Base-by-base conservation (phyloP, 2,113 vertebrate genomes). In the Lagenorhynchus albirostris region DNA sequence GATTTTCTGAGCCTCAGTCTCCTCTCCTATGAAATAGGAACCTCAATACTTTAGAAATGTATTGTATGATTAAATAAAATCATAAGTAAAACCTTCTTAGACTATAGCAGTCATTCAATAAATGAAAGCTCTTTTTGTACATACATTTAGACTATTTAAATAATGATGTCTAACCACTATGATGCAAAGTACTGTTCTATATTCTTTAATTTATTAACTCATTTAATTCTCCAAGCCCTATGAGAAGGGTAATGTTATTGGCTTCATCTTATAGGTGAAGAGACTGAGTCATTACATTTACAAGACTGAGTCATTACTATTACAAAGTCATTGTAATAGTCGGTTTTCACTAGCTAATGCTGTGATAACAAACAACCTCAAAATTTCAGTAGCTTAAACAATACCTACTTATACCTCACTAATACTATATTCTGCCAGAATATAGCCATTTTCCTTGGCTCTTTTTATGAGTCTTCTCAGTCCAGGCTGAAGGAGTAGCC, bases 21-120 rank as follows among this genome's bases (percentile, higher is more conserved):
- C 70, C 6, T 76, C 9, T 36, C 83, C 15, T 63, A 41, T 62
- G 92, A 95, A 94, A 83, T 36, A 94, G 62, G n/a, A 81, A 79
- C 65, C 31, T 63, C 38, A 74, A 58, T 73, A 73, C 33, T 77
- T 96, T 77, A 70, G 55, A 90, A 96, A 89, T n/a, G 67, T 73
- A 73, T 10, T 89, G 5, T 33, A 79, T 55, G 73, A 62, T 89
- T 74, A 80, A 87, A 68, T 96, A 89, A 96, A 94, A 93, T 92
- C 31, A 36, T 63, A 38, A 94, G 21, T 29, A 67, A 95, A 65
- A 79, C 31, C 62, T 73, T 14, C 8, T 12, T 33, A 85, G 55
- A 36, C 50, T 71, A 18, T 50, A 82, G 21, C 21, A 94, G 26
- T 76, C 44, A 67, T 63, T 97, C 14, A 55, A 53, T 89, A 94